phyloP scores from a whole-genome alignment of 2,797 vertebrate genomes.

The Aldrovandia affinis region DNA sequence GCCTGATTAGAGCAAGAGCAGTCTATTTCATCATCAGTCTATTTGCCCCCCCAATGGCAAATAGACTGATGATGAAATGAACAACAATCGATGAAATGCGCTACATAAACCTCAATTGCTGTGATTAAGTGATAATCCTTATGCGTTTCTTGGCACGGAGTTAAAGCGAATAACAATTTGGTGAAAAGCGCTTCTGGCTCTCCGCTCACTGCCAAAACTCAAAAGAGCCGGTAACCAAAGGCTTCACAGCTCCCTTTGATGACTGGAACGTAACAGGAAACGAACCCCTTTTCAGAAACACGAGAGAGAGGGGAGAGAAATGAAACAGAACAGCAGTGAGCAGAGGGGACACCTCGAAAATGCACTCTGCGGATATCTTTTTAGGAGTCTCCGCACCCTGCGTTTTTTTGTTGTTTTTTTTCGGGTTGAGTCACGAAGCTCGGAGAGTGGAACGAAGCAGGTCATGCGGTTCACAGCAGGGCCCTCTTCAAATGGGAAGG shows the following conservation, averaged over 20 bases:
- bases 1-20: neutral
- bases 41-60: too few relatives aligned
- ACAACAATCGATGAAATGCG: neutral
- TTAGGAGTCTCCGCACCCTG: neutral
- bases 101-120: neutral
- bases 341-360: slow-evolving; percentile 36
- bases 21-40: too few relatives aligned
- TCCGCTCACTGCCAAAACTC: neutral
- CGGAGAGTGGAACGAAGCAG: too few relatives aligned
- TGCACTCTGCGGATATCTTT: neutral
- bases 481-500: neutral
- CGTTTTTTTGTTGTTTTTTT: neutral
- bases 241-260: neutral
- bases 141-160: neutral
- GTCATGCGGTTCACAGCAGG: neutral
- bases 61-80: neutral
- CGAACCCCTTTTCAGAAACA: slow-evolving; percentile 14
- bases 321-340: slow-evolving; percentile 8
- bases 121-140: neutral
- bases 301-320: slow-evolving; percentile 40
- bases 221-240: too few relatives aligned
- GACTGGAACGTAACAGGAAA: neutral
- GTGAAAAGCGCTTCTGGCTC: neutral
- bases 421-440: neutral
- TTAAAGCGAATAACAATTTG: neutral